A percentile compares a stretch with the other conserved stretches of the same genome.
Evolutionary conservation across 2,888 invertebrate genomes (phyloP).

Genomic region (Drosophila mulleri): DNA sequence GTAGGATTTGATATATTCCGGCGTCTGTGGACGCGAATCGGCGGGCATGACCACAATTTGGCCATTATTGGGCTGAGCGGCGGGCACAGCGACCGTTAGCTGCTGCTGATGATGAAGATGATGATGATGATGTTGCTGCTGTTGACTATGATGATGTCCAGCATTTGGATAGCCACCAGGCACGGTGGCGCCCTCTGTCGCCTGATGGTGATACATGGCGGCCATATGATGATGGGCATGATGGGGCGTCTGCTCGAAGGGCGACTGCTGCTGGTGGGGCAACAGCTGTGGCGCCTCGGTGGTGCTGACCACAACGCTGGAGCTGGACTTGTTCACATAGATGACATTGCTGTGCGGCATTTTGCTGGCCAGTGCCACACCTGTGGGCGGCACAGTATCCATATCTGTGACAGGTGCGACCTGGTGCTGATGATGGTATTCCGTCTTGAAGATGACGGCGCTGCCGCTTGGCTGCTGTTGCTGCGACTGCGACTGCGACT

Average conservation of each 20-base stretch:
- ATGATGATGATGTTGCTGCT: conserved; percentile 54
- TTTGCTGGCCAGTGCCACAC: conserved; percentile 77
- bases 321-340: conserved; percentile 80
- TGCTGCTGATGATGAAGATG: conserved; percentile 62
- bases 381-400: conserved; percentile 82
- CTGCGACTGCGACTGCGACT: conserved; percentile 15
- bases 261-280: conserved; percentile 23
- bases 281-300: conserved; percentile 35
- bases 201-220: conserved; percentile 53
- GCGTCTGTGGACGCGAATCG: conserved; percentile 84
- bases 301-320: conserved; percentile 55
- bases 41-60: conserved; percentile 75
- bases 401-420: conserved; percentile 82
- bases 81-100: conserved; percentile 14
- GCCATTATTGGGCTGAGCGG: conserved; percentile 34
- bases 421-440: conserved; percentile 54
- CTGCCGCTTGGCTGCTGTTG: conserved; percentile 17
- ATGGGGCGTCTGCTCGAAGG: conserved; percentile 44
- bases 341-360: conserved; percentile 84
- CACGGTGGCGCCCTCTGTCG: conserved; percentile 17
- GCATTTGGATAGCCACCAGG: conserved; percentile 38
- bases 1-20: conserved; percentile 85
- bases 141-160: conserved; percentile 40
- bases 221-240: conserved; percentile 64
- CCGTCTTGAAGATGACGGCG: conserved; percentile 53